These are phyloP conservation scores for Drosophila kanapiae DNA, from an alignment of 1,140 invertebrate species.

Conservation along the genomic window DNA sequence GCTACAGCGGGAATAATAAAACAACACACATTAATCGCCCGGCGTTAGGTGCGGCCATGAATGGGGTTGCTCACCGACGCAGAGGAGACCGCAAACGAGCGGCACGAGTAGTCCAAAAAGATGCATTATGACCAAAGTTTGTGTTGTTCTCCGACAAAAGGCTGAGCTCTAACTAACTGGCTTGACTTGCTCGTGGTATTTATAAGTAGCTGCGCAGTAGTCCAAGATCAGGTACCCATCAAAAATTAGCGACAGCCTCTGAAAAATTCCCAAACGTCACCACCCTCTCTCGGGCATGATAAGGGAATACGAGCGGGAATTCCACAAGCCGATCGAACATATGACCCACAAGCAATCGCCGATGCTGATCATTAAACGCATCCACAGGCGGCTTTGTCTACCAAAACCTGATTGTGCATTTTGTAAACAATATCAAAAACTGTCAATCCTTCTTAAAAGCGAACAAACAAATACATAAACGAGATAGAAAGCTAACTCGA, in stretches of 20 bases:
- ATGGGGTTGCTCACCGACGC: slow-evolving; percentile 24
- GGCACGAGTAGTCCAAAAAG: slow-evolving; percentile 27
- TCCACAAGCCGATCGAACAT: slow-evolving; percentile 16
- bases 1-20: slow-evolving; percentile 15
- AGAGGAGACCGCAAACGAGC: slow-evolving; percentile 26
- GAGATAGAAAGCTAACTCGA: no score
- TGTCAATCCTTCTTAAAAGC: no score
- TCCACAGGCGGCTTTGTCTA: slow-evolving; percentile 61
- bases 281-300: slow-evolving; percentile 1
- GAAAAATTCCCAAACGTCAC: slow-evolving; percentile 36
- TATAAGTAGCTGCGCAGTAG: slow-evolving; percentile 40
- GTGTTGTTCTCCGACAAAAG: slow-evolving; percentile 2
- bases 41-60: background rate
- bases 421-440: slow-evolving; percentile 18
- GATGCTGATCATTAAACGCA: slow-evolving; percentile 30
- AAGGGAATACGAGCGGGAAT: slow-evolving; percentile 36
- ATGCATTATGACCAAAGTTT: slow-evolving; percentile 12
- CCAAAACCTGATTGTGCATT: slow-evolving; percentile 70
- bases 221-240: slow-evolving; percentile 26
- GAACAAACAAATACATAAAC: background rate
- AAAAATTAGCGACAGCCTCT: slow-evolving; percentile 21
- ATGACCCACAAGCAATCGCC: slow-evolving; percentile 19
- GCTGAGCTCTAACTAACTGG: slow-evolving; percentile 36
- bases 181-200: slow-evolving; percentile 40
- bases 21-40: background rate